A percentile compares a stretch with the other conserved stretches of the same genome.
Evolutionary conservation across 2,113 vertebrate species (phyloP).

Genomic region (Lasiurus borealis): DNA sequence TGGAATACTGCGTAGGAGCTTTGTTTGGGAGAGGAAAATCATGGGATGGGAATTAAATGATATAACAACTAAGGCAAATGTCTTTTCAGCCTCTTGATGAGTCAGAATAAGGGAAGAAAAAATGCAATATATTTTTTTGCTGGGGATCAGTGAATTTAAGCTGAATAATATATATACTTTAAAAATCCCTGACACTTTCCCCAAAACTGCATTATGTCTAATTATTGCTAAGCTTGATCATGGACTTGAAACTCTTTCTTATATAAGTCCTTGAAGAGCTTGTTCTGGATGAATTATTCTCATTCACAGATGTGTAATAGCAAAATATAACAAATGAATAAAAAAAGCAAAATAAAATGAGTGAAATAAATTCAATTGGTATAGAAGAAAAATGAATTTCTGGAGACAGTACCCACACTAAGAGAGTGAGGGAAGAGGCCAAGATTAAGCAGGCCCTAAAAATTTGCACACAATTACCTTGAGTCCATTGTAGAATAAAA

Average conservation of each 20-base stretch:
- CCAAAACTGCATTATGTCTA: not conserved
- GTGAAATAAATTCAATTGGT: not conserved
- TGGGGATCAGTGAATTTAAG: not conserved
- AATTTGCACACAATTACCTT: not conserved
- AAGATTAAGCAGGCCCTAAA: not conserved
- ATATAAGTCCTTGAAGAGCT: not conserved
- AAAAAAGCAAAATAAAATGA: not conserved
- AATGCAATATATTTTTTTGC: not conserved
- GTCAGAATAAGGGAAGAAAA: not conserved
- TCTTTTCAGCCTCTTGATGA: not conserved
- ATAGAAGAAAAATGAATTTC: not conserved
- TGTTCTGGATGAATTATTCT: not conserved
- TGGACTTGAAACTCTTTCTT: not conserved
- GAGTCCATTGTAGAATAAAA: not conserved
- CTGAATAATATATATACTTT: not conserved
- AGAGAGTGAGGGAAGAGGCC: rapidly evolving
- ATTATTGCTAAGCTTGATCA: not conserved
- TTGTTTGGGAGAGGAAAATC: not conserved
- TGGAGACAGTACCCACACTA: not conserved
- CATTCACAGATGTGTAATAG: not conserved
- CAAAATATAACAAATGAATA: not conserved
- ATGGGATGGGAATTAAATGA: not conserved
- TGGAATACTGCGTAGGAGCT: rapidly evolving
- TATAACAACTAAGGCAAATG: not conserved
- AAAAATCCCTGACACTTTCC: not conserved